These are phyloP conservation scores for Goniozus legneri DNA, from an alignment of 1,140 invertebrate species.

Conservation along the genomic window DNA sequence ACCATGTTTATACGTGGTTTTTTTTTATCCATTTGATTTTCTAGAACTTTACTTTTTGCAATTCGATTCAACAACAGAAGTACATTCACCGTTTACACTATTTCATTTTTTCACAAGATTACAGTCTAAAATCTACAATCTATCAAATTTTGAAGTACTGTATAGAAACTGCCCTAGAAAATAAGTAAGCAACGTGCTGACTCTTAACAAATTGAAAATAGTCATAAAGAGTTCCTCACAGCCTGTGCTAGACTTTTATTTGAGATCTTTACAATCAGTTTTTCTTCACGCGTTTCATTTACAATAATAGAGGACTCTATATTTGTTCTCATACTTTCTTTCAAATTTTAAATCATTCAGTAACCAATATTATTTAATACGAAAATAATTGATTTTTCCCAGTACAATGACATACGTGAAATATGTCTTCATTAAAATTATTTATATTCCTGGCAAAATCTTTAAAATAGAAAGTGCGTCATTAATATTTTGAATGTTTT, in stretches of 20 bases:
- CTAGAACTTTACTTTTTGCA: too few species aligned
- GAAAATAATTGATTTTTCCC: not conserved
- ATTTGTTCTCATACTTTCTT: not conserved
- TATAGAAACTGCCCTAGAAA: constrained; percentile 27
- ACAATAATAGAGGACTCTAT: not conserved
- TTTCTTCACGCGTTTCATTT: too few species aligned
- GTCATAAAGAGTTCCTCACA: constrained; percentile 33
- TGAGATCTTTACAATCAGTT: constrained; percentile 30
- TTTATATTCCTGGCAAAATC: too few species aligned
- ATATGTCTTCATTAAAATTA: too few species aligned
- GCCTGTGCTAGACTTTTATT: constrained; percentile 36
- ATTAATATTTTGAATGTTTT: too few species aligned
- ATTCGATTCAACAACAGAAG: constrained; percentile 20
- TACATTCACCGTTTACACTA: constrained; percentile 35
- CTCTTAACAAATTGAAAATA: constrained; percentile 21
- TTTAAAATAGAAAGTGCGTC: too few species aligned
- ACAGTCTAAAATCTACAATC: constrained; percentile 25
- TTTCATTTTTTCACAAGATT: constrained; percentile 26
- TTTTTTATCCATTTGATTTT: too few species aligned
- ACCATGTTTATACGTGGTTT: too few species aligned
- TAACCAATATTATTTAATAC: not conserved
- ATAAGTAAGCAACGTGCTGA: constrained; percentile 33
- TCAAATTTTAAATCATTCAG: not conserved
- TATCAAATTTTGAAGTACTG: constrained; percentile 31
- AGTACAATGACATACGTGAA: not conserved